phyloP scores from a whole-genome alignment of 2,113 vertebrate species.

The Anhinga rufa region DNA sequence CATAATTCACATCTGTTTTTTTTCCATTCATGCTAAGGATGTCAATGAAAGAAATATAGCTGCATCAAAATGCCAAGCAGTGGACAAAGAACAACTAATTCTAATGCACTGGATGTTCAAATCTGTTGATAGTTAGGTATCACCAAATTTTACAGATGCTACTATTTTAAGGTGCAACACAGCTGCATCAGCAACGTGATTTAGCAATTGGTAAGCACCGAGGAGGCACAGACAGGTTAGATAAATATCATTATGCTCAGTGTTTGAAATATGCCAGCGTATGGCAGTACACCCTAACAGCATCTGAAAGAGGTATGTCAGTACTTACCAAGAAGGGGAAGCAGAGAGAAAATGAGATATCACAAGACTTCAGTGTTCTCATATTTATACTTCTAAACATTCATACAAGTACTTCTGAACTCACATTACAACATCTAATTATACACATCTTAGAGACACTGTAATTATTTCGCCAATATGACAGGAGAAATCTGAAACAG shows the following conservation, averaged over 20 bases:
- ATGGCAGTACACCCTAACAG: background rate
- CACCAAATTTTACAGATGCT: background rate
- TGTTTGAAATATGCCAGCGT: background rate
- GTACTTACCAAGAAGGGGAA: background rate
- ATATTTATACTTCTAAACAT: background rate
- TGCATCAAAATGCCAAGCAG: background rate
- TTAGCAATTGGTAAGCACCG: background rate
- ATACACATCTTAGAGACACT: background rate
- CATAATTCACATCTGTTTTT: background rate
- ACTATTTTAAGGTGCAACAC: background rate
- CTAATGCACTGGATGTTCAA: background rate
- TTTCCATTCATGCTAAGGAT: background rate
- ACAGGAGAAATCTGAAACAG: background rate
- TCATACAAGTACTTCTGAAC: background rate
- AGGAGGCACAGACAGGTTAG: background rate
- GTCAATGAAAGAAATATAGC: background rate
- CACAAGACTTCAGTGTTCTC: background rate
- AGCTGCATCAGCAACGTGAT: background rate
- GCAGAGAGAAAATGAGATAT: background rate
- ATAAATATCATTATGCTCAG: background rate
- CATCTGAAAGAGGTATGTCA: background rate
- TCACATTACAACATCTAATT: conserved; percentile 5
- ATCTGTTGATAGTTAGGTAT: background rate
- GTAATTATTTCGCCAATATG: background rate
- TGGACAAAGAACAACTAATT: background rate